Evolutionary conservation across 1,140 invertebrate genomes (phyloP).

Genomic region (Elymnias hypermnestra): DNA sequence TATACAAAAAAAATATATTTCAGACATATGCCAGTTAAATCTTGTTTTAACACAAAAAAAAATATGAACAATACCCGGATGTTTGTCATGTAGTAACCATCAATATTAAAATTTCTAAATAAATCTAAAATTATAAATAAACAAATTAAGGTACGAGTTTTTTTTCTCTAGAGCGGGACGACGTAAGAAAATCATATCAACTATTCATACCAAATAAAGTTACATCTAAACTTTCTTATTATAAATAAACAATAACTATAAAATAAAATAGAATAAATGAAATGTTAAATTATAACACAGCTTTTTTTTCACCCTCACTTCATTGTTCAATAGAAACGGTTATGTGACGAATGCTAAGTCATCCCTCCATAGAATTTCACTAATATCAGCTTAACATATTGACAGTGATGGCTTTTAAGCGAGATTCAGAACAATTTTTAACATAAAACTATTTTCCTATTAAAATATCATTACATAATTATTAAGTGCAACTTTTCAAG

Average conservation of each 20-base stretch:
- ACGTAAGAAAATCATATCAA: slow-evolving; percentile 59
- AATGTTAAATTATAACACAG: slow-evolving; percentile 75
- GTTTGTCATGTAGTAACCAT: slow-evolving; percentile 70
- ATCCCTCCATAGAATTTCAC: slow-evolving; percentile 12
- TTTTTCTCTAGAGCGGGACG: slow-evolving; percentile 52
- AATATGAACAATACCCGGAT: slow-evolving; percentile 35
- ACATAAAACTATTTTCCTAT: too few relatives aligned
- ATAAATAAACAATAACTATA: slow-evolving; percentile 73
- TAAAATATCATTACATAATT: too few relatives aligned
- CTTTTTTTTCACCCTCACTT: slow-evolving; percentile 59
- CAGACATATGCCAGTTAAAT: too few relatives aligned
- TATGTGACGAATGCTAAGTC: slow-evolving; percentile 56
- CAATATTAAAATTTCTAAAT: slow-evolving; percentile 63
- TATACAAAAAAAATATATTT: too few relatives aligned
- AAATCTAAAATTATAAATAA: slow-evolving; percentile 65
- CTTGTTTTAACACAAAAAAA: too few relatives aligned
- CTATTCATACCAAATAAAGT: slow-evolving; percentile 70
- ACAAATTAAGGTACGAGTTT: slow-evolving; percentile 68
- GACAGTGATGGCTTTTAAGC: too few relatives aligned
- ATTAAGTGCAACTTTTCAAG: too few relatives aligned
- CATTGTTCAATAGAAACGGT: slow-evolving; percentile 43
- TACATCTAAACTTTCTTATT: slow-evolving; percentile 69
- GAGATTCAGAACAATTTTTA: too few relatives aligned
- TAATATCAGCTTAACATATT: slow-evolving; percentile 17
- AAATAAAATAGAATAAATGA: slow-evolving; percentile 74